Base-by-base conservation (phyloP, 2,888 invertebrate genomes). In the Philhelius pedissequus region DNA sequence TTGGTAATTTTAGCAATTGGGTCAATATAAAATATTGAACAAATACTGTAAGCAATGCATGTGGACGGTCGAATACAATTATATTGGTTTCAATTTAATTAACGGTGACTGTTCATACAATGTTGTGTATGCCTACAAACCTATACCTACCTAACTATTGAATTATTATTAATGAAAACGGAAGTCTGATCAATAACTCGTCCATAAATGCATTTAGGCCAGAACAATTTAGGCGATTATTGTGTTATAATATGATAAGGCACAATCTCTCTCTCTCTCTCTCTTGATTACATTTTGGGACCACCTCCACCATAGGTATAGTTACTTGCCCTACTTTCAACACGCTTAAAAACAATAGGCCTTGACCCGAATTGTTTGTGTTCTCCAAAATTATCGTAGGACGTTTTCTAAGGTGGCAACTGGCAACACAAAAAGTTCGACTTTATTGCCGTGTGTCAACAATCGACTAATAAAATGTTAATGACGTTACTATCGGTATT, bases 11-110 rank as follows among this genome's bases (percentile, higher is more conserved):
- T 52, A 74, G 69, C 83, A 83, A 83, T 70, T 83, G 83, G 83
- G 83, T 83, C 83, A 83, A 68, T 74, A 78, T 78, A 74, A 79
- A 83, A 83, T 83, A 83, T 83, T 74, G 78, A 78, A 74, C 69
- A 30, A 50, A 40, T n/a, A n/a, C 58, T 58, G 18, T 7, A 30
- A 13, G 25, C 13, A 68, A 68, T 69, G 62, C 50, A 68, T 30
- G 40, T 54, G 60, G 58, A 69, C 80, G 73, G 38, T 62, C 50
- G 32, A 43, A 54, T 40, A 66, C 35, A 64, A 64, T 64, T 20
- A 64, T 43, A 56, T 68, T 69, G 68, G 66, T 50, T 73, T 68
- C 54, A 69, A 82, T 73, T 69, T 78, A 82, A 73, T 82, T 73
- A 62, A 48, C 73, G 48, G 15, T 73, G 54, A 52, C 22, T 62